A percentile compares a stretch with the other conserved stretches of the same genome.
Conservation (phyloP, 2,797 vertebrate genomes). For the Falco naumanni region DNA sequence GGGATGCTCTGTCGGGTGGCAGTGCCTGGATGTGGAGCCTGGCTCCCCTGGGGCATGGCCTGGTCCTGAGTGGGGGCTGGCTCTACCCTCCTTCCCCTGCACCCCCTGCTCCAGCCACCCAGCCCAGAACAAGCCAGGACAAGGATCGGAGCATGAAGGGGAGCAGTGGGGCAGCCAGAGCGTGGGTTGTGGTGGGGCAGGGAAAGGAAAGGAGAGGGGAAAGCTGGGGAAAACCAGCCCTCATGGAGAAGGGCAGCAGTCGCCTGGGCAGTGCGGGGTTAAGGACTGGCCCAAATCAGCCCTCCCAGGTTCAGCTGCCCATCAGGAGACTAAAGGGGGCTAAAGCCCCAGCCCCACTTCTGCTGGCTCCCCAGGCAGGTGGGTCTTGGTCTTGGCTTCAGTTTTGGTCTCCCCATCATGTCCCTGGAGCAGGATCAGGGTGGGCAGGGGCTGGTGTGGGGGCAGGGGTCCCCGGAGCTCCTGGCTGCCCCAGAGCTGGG, state of each 20-base stretch:
- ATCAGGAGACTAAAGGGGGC: no score
- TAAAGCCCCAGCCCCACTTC: neutral
- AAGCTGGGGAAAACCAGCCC: neutral
- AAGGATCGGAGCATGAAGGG: neutral
- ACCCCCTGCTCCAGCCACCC: neutral
- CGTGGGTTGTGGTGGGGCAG: no score
- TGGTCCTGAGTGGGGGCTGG: neutral
- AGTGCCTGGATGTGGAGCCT: neutral
- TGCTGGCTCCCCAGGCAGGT: neutral
- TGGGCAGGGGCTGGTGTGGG: neutral
- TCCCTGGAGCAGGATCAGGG: neutral
- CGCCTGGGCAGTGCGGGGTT: neutral
- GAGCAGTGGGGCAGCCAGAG: neutral
- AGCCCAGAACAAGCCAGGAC: fast-evolving
- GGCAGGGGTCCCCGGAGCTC: neutral
- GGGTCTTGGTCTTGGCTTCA: neutral
- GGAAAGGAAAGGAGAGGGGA: neutral
- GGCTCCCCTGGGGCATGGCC: neutral
- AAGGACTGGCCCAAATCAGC: neutral
- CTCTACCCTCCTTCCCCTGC: neutral
- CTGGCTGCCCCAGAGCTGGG: no score
- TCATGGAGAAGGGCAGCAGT: neutral
- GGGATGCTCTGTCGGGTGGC: neutral
- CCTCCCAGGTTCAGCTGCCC: neutral
- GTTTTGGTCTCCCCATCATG: neutral